Evolutionary conservation across 2,113 vertebrate species (phyloP), one percentile per base, ranked within the genome.

Genomic region (Malurus cyaneus): DNA sequence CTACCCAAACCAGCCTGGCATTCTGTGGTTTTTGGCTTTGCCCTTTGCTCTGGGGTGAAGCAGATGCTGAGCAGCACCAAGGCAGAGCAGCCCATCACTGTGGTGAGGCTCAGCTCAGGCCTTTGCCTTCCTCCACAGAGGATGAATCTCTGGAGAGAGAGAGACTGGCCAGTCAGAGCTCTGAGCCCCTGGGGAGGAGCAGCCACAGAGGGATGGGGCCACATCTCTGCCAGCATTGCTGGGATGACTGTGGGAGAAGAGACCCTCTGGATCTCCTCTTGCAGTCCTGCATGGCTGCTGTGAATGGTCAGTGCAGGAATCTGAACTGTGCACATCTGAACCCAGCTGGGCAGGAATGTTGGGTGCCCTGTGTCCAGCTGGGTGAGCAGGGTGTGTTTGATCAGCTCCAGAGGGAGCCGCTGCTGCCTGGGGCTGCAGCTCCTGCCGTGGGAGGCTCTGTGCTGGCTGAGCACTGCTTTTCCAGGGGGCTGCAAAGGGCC

Each of bases 321-420:
- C 39, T 39, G 39, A 39, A 39, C 39, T 39, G 39, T 39, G 39
- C 39, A 39, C 39, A 39, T 39, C 39, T 39, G 39, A 39, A 39
- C 39, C 10, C 39, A 39, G 26, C 62, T 41, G 31, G 6, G 17
- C 1, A 2, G 67, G 66, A 19, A n/a, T 29, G 32, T 9, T 13
- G 5, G 26, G 42, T 28, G 50, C 76, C 4, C 0, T 8, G 31
- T 50, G 36, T 41, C 41, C 28, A 21, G 34, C 24, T 36, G 69
- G 8, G 17, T 4, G 46, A 47, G 19, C 36, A 59, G 74, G 79
- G 11, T 25, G 41, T 44, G 18, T 52, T 70, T 21, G 2, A 6
- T 3, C 61, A 69, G 39, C 39, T 26, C 11, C 34, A 47, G 26
- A 28, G 0, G 6, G n/a, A 8, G 23, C 14, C 0, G 0, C 10